These are phyloP conservation scores for Sceliomorpha sp. DNA, from an alignment of 2,888 invertebrate genomes.

Conservation along the genomic window DNA sequence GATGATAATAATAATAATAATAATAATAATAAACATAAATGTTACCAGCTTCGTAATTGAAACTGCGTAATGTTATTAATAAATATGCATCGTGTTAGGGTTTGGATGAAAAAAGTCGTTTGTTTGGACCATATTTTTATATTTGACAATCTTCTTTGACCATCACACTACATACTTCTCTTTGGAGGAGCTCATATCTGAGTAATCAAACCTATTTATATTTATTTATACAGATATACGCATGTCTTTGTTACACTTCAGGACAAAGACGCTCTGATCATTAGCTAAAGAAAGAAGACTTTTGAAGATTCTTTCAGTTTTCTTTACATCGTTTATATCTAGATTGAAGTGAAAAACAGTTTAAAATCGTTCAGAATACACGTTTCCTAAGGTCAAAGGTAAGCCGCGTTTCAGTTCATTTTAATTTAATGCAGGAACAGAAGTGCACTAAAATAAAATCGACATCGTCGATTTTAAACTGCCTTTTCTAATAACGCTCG, in stretches of 20 bases:
- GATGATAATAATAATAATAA: no score
- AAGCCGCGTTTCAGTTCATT: constrained; percentile 29
- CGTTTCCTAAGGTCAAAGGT: constrained; percentile 38
- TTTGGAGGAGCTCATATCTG: constrained; percentile 31
- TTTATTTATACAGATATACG: background rate
- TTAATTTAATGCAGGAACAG: constrained; percentile 30
- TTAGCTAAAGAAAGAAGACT: constrained; percentile 46
- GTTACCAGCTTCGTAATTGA: no score
- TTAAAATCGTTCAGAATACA: constrained; percentile 32
- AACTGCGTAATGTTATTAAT: no score
- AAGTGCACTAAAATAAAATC: constrained; percentile 20
- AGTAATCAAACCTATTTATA: constrained; percentile 38
- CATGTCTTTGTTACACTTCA: constrained; percentile 28
- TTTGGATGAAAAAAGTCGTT: background rate
- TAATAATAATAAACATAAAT: constrained; percentile 1
- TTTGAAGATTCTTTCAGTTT: constrained; percentile 37
- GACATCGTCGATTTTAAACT: constrained; percentile 14
- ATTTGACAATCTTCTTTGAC: constrained; percentile 38
- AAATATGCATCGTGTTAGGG: no score
- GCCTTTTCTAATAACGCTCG: background rate
- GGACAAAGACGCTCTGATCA: constrained; percentile 37
- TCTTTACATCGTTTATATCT: constrained; percentile 34
- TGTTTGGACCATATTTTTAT: constrained; percentile 36
- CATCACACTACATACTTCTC: constrained; percentile 35
- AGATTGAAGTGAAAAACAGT: constrained; percentile 37